Percentiles rank a stretch among this genome's conserved stretches.
Conservation (phyloP, 2,113 vertebrate genomes). For the Cinclus cinclus region DNA sequence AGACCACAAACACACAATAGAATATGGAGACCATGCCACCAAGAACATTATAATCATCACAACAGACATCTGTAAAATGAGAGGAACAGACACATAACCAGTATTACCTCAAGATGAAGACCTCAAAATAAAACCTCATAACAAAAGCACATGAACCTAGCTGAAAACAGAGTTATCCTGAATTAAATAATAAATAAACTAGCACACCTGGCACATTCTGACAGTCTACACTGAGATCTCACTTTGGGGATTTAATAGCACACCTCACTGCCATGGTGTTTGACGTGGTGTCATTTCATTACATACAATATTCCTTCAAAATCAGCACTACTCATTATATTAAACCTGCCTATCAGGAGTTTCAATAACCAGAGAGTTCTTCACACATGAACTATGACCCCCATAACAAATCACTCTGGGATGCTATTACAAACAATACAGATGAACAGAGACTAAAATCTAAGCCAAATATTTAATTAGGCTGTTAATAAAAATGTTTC, state of each 20-base stretch:
- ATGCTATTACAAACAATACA: neutral
- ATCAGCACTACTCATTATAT: neutral
- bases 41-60: slow-evolving; percentile 97
- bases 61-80: slow-evolving; percentile 88
- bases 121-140: neutral
- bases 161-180: neutral
- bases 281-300: neutral
- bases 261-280: neutral
- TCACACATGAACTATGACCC: neutral
- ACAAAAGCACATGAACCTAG: neutral
- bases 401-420: neutral
- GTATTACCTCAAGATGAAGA: neutral
- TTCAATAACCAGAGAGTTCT: neutral
- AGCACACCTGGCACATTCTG: neutral
- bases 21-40: slow-evolving; percentile 96
- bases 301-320: neutral
- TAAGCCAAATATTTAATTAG: neutral
- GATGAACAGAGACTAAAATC: neutral
- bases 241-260: neutral
- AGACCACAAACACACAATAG: slow-evolving; percentile 94
- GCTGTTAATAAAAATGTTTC: neutral
- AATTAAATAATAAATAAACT: neutral
- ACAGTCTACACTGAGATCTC: neutral
- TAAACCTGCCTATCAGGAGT: neutral
- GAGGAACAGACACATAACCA: neutral